A percentile compares a stretch with the other conserved stretches of the same genome.
Evolutionary conservation across 2,888 invertebrate species (phyloP).

Genomic region (Dynastes tityus): DNA sequence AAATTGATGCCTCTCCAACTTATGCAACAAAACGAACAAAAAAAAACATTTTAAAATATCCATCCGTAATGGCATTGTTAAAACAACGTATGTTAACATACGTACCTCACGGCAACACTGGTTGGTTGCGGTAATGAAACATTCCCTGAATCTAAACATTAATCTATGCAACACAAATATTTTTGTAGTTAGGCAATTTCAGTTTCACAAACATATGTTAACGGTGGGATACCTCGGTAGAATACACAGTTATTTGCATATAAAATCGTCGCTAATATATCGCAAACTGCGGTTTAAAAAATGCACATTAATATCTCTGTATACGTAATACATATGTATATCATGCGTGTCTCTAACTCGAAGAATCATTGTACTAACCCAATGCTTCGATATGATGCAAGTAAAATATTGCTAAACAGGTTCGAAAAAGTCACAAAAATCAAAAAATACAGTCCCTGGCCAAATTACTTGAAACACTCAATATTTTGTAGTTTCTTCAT

Average conservation of each 20-base stretch:
- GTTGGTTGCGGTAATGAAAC: conserved; percentile 10
- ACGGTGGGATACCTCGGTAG: neutral
- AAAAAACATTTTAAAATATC: too few species aligned
- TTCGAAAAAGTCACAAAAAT: too few species aligned
- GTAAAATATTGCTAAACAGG: too few species aligned
- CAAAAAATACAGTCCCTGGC: too few species aligned
- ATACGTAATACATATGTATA: too few species aligned
- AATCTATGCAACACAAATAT: conserved; percentile 28
- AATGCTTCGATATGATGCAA: too few species aligned
- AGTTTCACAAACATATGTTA: conserved; percentile 31
- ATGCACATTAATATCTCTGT: too few species aligned
- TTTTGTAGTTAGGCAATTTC: conserved; percentile 35
- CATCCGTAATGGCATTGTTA: neutral
- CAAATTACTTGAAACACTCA: too few species aligned
- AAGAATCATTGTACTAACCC: too few species aligned
- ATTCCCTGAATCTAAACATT: conserved; percentile 35
- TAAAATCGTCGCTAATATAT: neutral
- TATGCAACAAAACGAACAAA: neutral
- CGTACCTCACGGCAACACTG: neutral
- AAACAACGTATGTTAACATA: neutral
- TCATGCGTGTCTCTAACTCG: too few species aligned
- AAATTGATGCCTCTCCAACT: neutral
- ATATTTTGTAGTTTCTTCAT: too few species aligned
- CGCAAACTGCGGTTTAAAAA: too few species aligned
- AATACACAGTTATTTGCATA: neutral